phyloP scores from a whole-genome alignment of 1,140 invertebrate species.

The Stegodyphus mimosarum region DNA sequence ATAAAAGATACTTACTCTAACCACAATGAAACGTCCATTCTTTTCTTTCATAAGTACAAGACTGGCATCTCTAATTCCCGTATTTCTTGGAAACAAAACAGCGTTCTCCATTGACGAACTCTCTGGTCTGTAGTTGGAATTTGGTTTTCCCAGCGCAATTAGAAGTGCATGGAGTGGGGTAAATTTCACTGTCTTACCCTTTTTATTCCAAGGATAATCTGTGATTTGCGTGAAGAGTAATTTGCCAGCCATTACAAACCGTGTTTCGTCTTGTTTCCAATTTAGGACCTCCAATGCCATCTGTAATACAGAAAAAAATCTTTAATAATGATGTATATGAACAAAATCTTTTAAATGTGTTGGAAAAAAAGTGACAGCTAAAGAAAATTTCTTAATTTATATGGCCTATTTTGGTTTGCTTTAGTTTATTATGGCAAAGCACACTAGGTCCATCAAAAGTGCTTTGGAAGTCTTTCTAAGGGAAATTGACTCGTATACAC shows the following conservation, averaged over 20 bases:
- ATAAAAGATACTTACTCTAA: slow-evolving; percentile 73
- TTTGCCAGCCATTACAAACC: slow-evolving; percentile 87
- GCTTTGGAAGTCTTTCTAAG: no score
- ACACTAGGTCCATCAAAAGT: no score
- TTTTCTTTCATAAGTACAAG: slow-evolving; percentile 90
- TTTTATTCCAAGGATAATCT: slow-evolving; percentile 73
- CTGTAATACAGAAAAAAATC: slow-evolving; percentile 66
- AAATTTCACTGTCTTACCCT: slow-evolving; percentile 82
- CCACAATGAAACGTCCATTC: slow-evolving; percentile 84
- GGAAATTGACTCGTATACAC: no score
- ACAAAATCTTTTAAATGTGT: no score
- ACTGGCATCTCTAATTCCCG: slow-evolving; percentile 86
- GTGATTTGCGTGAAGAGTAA: slow-evolving; percentile 87
- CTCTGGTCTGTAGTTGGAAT: slow-evolving; percentile 53
- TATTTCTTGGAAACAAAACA: slow-evolving; percentile 72
- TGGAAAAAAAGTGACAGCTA: no score
- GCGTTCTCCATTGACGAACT: slow-evolving; percentile 20
- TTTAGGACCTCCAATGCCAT: slow-evolving; percentile 91
- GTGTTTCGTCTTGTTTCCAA: slow-evolving; percentile 88
- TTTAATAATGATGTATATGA: no score
- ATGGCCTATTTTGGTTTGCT: no score
- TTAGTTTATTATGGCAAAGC: no score
- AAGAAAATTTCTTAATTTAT: no score
- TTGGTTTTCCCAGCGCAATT: slow-evolving; percentile 73
- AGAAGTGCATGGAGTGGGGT: slow-evolving; percentile 86